Conservation (phyloP, 2,888 invertebrate species). For the Acleris sparsana region DNA sequence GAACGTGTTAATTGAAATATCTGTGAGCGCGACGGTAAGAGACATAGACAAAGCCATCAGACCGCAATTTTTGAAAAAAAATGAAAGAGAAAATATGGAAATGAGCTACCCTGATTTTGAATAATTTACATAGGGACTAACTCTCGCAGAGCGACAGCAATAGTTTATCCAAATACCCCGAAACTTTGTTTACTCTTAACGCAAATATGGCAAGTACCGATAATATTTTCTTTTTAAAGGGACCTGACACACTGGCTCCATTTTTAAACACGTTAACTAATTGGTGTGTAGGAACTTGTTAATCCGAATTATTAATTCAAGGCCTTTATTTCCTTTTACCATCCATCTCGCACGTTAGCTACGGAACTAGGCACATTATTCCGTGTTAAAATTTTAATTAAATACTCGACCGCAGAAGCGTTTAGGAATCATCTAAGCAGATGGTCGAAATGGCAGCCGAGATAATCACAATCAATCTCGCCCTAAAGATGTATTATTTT, state of each 20-base stretch:
- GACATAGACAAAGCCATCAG: too few species aligned
- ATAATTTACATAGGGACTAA: too few species aligned
- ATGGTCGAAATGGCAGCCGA: constrained; percentile 30
- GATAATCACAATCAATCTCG: constrained; percentile 33
- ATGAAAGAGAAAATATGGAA: too few species aligned
- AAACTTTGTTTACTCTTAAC: too few species aligned
- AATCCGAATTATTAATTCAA: constrained; percentile 10
- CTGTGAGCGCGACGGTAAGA: too few species aligned
- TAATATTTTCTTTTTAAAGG: too few species aligned
- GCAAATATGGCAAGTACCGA: too few species aligned
- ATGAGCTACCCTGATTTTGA: too few species aligned
- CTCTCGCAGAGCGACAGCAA: too few species aligned
- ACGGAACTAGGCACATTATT: constrained; percentile 31
- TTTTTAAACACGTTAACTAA: neutral
- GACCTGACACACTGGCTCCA: neutral
- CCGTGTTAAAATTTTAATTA: constrained; percentile 30
- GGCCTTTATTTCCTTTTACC: constrained; percentile 26
- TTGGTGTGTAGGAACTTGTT: neutral
- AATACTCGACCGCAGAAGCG: constrained; percentile 8
- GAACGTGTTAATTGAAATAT: too few species aligned
- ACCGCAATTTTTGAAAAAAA: too few species aligned
- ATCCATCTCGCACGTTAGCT: constrained; percentile 19
- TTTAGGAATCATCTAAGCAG: constrained; percentile 22
- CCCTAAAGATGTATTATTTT: constrained; percentile 31
- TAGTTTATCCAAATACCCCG: too few species aligned